Evolutionary conservation across 2,888 invertebrate genomes (phyloP).

Genomic region (Cataglyphis altisquamis): DNA sequence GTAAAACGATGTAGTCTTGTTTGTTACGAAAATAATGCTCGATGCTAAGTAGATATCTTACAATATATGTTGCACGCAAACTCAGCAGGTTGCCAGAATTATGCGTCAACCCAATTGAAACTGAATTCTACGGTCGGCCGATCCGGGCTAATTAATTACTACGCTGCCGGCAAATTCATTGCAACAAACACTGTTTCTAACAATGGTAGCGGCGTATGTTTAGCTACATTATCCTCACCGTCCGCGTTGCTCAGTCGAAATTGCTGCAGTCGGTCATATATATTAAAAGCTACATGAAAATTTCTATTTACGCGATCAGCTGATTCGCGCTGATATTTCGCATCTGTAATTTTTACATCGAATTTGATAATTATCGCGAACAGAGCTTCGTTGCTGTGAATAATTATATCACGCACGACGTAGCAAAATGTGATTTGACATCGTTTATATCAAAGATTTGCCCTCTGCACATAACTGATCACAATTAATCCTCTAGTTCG

Average conservation of each 20-base stretch:
- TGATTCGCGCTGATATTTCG: conserved; percentile 3
- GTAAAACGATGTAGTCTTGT: too few relatives aligned
- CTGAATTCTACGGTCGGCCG: conserved; percentile 49
- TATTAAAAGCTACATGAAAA: conserved; percentile 35
- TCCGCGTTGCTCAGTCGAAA: conserved; percentile 36
- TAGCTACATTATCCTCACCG: conserved; percentile 55
- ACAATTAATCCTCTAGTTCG: conserved; percentile 24
- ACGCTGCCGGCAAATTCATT: conserved; percentile 54
- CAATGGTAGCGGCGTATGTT: conserved; percentile 53
- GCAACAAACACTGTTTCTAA: conserved; percentile 54
- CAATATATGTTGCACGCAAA: conserved; percentile 28
- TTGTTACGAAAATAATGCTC: conserved; percentile 22
- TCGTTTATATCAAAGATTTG: conserved; percentile 27
- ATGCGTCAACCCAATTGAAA: conserved; percentile 56
- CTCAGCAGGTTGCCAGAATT: conserved; percentile 17
- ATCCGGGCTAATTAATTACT: conserved; percentile 57
- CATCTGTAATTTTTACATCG: conserved; percentile 48
- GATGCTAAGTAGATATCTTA: conserved; percentile 40
- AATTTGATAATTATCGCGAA: conserved; percentile 57
- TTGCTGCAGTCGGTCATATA: conserved; percentile 28
- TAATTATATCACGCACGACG: conserved; percentile 19
- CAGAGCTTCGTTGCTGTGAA: conserved; percentile 29
- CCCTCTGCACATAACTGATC: background rate
- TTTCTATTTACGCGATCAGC: conserved; percentile 10
- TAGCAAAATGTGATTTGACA: conserved; percentile 14